These are phyloP conservation scores for Archaeoteleia sp. DNA, from an alignment of 2,888 invertebrate genomes.

Conservation along the genomic window DNA sequence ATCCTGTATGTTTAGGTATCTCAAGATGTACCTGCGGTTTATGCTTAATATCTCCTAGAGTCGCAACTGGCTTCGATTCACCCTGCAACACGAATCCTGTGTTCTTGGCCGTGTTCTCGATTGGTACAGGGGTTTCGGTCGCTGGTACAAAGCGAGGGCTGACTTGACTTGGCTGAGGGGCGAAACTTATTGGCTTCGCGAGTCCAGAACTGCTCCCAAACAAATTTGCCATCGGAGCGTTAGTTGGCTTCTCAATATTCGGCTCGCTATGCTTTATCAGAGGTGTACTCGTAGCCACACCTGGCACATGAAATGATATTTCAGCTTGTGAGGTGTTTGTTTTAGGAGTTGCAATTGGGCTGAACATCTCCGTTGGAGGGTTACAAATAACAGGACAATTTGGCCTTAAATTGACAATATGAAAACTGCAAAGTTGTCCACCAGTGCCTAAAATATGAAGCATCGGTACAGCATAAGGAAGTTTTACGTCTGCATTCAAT, in stretches of 20 bases:
- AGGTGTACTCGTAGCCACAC: conserved; percentile 65
- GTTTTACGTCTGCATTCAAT: conserved; percentile 81
- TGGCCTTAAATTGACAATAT: conserved; percentile 82
- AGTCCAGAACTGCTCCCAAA: conserved; percentile 53
- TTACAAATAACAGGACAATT: conserved; percentile 79
- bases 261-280: conserved; percentile 56
- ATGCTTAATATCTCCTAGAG: neutral
- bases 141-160: neutral
- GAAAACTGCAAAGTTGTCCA: conserved; percentile 81
- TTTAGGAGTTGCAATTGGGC: conserved; percentile 42
- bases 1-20: conserved; percentile 12
- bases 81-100: conserved; percentile 1
- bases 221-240: conserved; percentile 46
- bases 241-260: conserved; percentile 47
- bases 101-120: neutral
- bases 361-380: conserved; percentile 75
- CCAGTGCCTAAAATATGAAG: conserved; percentile 84
- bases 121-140: neutral
- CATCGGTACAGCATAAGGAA: conserved; percentile 85
- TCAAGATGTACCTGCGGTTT: neutral
- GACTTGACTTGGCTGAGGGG: neutral
- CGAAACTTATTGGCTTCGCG: conserved; percentile 9
- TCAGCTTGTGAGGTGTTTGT: conserved; percentile 56
- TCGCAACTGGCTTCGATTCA: conserved; percentile 3
- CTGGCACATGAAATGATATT: conserved; percentile 60